A percentile compares a stretch with the other conserved stretches of the same genome.
Conservation (phyloP, 2,113 vertebrate species). For the Perccottus glenii region DNA sequence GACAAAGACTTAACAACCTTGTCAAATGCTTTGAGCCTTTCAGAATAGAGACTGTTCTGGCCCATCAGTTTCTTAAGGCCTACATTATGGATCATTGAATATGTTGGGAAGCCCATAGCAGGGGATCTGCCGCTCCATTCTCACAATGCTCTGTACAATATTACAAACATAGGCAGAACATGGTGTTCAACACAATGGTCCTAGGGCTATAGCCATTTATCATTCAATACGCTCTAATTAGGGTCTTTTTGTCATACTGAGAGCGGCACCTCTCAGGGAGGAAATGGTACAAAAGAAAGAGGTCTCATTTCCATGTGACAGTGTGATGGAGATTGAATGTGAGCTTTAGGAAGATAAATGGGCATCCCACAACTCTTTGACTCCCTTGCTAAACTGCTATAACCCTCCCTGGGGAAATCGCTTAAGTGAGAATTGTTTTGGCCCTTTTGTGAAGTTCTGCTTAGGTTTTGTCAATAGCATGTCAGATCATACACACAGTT, state of each 20-base stretch:
- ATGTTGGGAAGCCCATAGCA: conserved; percentile 70
- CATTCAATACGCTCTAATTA: conserved; percentile 75
- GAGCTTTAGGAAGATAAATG: conserved; percentile 84
- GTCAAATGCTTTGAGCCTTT: conserved; percentile 77
- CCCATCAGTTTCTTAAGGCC: conserved; percentile 79
- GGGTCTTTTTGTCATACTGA: conserved; percentile 68
- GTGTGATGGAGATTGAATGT: conserved; percentile 81
- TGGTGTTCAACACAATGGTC: conserved; percentile 63
- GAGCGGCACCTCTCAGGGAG: conserved; percentile 60
- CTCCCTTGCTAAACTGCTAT: conserved; percentile 57
- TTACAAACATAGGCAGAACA: conserved; percentile 58
- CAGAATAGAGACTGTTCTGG: conserved; percentile 79
- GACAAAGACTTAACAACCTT: conserved; percentile 76
- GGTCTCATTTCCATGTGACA: conserved; percentile 79
- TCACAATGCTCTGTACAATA: conserved; percentile 57
- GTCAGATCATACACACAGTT: conserved; percentile 19
- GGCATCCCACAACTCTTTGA: conserved; percentile 58
- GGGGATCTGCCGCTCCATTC: conserved; percentile 63
- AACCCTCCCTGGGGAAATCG: conserved; percentile 53
- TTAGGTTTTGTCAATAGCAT: conserved; percentile 63
- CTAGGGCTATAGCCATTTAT: conserved; percentile 55
- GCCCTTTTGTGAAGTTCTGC: conserved; percentile 59
- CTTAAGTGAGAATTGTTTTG: conserved; percentile 63
- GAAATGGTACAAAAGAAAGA: conserved; percentile 66
- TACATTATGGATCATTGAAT: conserved; percentile 74